A percentile compares a stretch with the other conserved stretches of the same genome.
These are phyloP conservation scores for Heliconius hortense DNA, from an alignment of 2,888 invertebrate genomes.

Conservation along the genomic window DNA sequence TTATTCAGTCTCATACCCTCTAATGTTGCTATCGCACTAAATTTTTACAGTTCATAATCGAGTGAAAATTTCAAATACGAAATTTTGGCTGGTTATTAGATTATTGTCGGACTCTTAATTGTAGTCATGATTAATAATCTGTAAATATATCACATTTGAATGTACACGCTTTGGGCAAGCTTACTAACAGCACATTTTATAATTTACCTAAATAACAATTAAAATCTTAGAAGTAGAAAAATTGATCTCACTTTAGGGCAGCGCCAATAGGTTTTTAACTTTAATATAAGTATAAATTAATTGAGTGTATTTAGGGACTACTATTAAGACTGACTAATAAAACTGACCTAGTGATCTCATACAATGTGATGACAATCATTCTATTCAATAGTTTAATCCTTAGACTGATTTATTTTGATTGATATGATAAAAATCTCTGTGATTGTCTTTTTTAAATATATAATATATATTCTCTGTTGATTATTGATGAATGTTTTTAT, in stretches of 20 bases:
- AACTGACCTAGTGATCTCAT: slow-evolving; percentile 8
- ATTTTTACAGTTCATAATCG: slow-evolving; percentile 41
- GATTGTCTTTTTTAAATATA: slow-evolving; percentile 8
- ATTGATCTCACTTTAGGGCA: slow-evolving; percentile 3
- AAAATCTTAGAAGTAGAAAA: slow-evolving; percentile 6
- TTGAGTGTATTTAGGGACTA: slow-evolving; percentile 40
- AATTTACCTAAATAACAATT: background rate
- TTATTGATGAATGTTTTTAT: slow-evolving; percentile 69
- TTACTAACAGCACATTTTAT: background rate
- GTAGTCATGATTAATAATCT: slow-evolving; percentile 27
- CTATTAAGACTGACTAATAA: slow-evolving; percentile 60
- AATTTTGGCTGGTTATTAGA: slow-evolving; percentile 24
- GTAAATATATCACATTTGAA: slow-evolving; percentile 21
- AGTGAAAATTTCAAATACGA: slow-evolving; percentile 20
- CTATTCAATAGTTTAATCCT: background rate
- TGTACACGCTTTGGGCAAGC: slow-evolving; percentile 16
- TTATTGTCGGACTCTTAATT: slow-evolving; percentile 26
- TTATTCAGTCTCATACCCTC: slow-evolving; percentile 29
- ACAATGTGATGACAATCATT: slow-evolving; percentile 15
- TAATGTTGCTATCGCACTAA: background rate
- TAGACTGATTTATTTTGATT: slow-evolving; percentile 17
- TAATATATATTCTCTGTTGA: slow-evolving; percentile 59
- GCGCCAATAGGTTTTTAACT: slow-evolving; percentile 7
- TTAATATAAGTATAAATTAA: slow-evolving; percentile 39
- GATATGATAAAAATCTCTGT: slow-evolving; percentile 4